A percentile compares a stretch with the other conserved stretches of the same genome.
Conservation (phyloP, 2,888 invertebrate species). For the Nebria salina region DNA sequence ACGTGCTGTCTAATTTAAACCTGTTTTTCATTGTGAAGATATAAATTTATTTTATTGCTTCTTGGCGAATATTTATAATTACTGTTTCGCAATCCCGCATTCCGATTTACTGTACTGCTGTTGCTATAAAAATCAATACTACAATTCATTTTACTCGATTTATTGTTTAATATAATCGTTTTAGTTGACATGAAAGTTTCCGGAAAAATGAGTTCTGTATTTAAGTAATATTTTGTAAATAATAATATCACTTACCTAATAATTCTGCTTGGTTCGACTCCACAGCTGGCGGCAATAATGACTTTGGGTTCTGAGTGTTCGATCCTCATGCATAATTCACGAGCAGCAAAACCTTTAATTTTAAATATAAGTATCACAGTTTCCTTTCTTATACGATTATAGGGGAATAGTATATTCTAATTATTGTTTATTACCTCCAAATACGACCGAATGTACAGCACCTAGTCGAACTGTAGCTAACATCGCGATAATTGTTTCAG, state of each 20-base stretch:
- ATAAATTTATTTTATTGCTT: too few relatives aligned
- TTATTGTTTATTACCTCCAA: slow-evolving; percentile 74
- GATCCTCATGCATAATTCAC: slow-evolving; percentile 85
- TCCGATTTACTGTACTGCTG: too few relatives aligned
- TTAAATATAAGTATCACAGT: slow-evolving; percentile 47
- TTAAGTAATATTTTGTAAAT: too few relatives aligned
- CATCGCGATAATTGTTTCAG: slow-evolving; percentile 90
- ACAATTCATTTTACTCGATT: too few relatives aligned
- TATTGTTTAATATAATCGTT: too few relatives aligned
- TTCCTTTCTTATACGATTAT: not conserved
- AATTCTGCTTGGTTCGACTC: slow-evolving; percentile 86
- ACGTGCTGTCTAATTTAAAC: too few relatives aligned
- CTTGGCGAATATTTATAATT: too few relatives aligned
- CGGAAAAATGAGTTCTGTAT: too few relatives aligned
- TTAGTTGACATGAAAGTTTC: too few relatives aligned
- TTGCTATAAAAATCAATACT: too few relatives aligned
- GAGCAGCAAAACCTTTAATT: slow-evolving; percentile 84
- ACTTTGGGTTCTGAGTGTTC: slow-evolving; percentile 90
- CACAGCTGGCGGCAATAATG: slow-evolving; percentile 90
- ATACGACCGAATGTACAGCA: slow-evolving; percentile 93
- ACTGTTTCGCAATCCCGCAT: too few relatives aligned
- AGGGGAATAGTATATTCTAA: not conserved
- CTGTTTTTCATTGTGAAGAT: too few relatives aligned
- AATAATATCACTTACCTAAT: slow-evolving; percentile 67
- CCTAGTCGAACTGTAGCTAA: slow-evolving; percentile 87